Evolutionary conservation across 2,888 invertebrate genomes (phyloP), one percentile per base, ranked within the genome.

Genomic region (Muschampia plurimacula): DNA sequence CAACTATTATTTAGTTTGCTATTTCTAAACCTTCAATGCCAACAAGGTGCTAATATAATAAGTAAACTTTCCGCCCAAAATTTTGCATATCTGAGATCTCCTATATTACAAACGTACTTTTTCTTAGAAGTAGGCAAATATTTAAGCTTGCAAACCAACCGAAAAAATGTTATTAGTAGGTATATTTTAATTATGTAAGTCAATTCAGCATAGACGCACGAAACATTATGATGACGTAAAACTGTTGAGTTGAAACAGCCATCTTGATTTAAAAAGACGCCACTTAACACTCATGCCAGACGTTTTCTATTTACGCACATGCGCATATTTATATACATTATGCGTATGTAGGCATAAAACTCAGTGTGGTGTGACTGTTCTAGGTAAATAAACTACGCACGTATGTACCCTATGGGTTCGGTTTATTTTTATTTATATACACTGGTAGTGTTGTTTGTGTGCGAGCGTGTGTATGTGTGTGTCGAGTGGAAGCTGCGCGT

Each of bases 401-500:
- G 12, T 36, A 60, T 28, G 49, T 22, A 22, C 22, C 22, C 22
- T 52, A 28, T 66, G 36, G 15, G 52, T 9, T 52, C n/a, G 15
- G 15, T 52, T 52, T 52, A 52, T 60, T 57, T 8, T 36, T 36
- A 36, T 32, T n/a, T 15, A 15, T 59, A 44, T 49, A 44, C n/a
- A 52, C 52, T 52, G 1, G 52, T 52, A 28, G 62, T 49, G 36
- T 32, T 46, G 65, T 59, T 67, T 74, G 72, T 70, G 73, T 71
- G 36, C 66, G 75, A 69, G 73, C 63, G 71, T 66, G 76, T 74
- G 76, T 76, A 77, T 81, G 75, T 66, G 72, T 67, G 76, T 74
- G 76, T 76, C 89, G 90, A 90, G 85, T 91, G 93, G 93, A 93
- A 92, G 93, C 93, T 92, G 93, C 92, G 92, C 93, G 92, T 92